A percentile compares a stretch with the other conserved stretches of the same genome.
Conservation (phyloP, 2,888 invertebrate genomes). For the Polydrusus pterygomalis region DNA sequence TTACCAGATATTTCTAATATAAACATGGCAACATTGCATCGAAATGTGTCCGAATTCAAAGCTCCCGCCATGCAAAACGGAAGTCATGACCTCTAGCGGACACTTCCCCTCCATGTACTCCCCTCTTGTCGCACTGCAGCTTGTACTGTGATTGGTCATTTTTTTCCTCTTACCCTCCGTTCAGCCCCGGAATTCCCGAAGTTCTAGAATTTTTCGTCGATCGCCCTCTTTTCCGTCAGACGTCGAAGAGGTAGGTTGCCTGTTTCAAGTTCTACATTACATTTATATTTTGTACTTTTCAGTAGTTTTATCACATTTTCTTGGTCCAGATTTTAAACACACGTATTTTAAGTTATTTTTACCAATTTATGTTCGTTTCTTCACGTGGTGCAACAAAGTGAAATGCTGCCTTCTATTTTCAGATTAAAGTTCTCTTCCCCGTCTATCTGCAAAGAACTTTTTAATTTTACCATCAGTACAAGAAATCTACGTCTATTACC, state of each 20-base stretch:
- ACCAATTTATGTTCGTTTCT: background rate
- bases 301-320: background rate
- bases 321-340: background rate
- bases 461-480: constrained; percentile 28
- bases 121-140: constrained; percentile 40
- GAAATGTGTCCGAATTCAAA: constrained; percentile 12
- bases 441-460: constrained; percentile 39
- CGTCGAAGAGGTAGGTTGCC: constrained; percentile 51
- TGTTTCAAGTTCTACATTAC: background rate
- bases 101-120: constrained; percentile 9
- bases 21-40: constrained; percentile 24
- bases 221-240: constrained; percentile 49
- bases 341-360: background rate
- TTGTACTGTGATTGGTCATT: constrained; percentile 16
- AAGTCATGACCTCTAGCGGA: constrained; percentile 24
- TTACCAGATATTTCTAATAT: background rate
- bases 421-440: constrained; percentile 42
- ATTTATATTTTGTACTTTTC: background rate
- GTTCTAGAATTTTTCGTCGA: constrained; percentile 6
- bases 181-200: background rate
- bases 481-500: constrained; percentile 35
- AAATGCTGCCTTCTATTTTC: constrained; percentile 41
- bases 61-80: constrained; percentile 22
- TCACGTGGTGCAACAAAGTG: constrained; percentile 7
- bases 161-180: background rate